phyloP scores from a whole-genome alignment of 2,797 vertebrate species.

The Lemur catta region DNA sequence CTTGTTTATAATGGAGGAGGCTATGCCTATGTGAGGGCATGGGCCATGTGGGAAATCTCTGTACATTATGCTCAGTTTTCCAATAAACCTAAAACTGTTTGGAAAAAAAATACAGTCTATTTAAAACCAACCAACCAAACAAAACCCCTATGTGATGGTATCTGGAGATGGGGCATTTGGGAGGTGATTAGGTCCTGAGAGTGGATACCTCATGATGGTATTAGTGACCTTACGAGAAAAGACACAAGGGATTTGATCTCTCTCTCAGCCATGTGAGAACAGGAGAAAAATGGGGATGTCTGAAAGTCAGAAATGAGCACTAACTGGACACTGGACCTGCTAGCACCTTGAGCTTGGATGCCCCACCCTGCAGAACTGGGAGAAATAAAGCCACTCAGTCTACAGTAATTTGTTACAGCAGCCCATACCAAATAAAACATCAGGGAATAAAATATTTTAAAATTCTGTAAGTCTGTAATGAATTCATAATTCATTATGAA shows the following conservation, averaged over 20 bases:
- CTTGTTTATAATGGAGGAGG: not conserved
- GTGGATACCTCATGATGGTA: fast-evolving
- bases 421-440: not conserved
- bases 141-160: no score
- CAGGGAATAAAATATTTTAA: conserved; percentile 30
- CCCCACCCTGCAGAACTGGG: fast-evolving
- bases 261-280: not conserved
- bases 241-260: not conserved
- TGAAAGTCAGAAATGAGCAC: not conserved
- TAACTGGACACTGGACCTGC: not conserved
- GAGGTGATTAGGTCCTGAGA: not conserved
- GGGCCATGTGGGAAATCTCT: not conserved
- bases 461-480: not conserved
- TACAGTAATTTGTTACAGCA: not conserved
- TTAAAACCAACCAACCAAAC: not conserved
- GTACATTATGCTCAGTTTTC: not conserved
- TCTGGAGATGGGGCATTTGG: fast-evolving
- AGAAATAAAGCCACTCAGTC: not conserved
- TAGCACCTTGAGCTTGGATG: not conserved
- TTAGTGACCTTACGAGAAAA: not conserved
- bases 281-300: not conserved
- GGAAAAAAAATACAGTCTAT: not conserved
- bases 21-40: fast-evolving
- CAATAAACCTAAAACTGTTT: not conserved
- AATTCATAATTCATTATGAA: not conserved